phyloP scores from a whole-genome alignment of 2,888 invertebrate species.

The Dryobota labecula region DNA sequence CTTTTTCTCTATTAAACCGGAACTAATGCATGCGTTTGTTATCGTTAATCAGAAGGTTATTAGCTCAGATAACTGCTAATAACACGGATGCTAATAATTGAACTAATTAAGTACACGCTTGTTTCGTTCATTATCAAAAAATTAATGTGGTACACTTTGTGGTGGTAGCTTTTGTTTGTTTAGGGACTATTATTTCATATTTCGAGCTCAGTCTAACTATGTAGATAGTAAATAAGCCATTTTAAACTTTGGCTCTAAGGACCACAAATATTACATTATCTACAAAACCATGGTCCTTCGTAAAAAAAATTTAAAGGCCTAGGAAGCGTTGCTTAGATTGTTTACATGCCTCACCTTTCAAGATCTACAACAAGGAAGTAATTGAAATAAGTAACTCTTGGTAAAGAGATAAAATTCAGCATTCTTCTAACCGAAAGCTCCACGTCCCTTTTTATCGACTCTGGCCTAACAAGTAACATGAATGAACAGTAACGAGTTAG shows the following conservation, averaged over 20 bases:
- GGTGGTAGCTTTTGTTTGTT: conserved; percentile 26
- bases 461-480: not conserved
- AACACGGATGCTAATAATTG: conserved; percentile 54
- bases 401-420: conserved; percentile 5
- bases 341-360: not conserved
- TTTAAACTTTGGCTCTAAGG: not conserved
- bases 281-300: not conserved
- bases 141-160: conserved; percentile 24
- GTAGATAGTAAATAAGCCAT: not conserved
- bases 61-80: conserved; percentile 56
- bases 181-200: conserved; percentile 7
- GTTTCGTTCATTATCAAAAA: conserved; percentile 41
- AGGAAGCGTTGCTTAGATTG: not conserved
- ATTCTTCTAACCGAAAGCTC: conserved; percentile 11
- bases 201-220: not conserved
- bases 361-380: conserved; percentile 20
- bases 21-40: conserved; percentile 42
- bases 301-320: not conserved
- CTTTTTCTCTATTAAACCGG: conserved; percentile 36
- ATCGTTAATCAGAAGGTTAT: conserved; percentile 53
- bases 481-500: conserved; percentile 30
- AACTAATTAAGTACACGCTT: conserved; percentile 51
- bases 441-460: not conserved
- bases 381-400: conserved; percentile 6
- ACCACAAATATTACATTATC: not conserved